Evolutionary conservation across 2,888 invertebrate genomes (phyloP).

Genomic region (Athalia cordata): DNA sequence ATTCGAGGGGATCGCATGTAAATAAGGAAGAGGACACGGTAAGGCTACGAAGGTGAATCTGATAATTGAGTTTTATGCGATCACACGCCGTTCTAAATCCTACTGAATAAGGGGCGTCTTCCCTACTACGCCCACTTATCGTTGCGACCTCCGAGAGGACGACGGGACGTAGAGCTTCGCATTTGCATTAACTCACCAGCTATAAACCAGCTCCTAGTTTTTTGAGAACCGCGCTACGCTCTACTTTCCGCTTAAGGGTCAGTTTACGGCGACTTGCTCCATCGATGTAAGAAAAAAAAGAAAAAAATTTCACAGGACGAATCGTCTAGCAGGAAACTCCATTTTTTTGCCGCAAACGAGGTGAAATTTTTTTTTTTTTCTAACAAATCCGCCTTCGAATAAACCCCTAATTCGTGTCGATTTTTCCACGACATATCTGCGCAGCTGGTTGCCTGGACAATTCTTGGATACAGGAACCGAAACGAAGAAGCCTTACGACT

Average conservation of each 20-base stretch:
- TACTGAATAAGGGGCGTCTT: slow-evolving; percentile 57
- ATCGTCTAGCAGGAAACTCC: too few relatives aligned
- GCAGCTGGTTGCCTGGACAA: too few relatives aligned
- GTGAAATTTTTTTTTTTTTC: too few relatives aligned
- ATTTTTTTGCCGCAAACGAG: too few relatives aligned
- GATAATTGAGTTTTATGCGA: slow-evolving; percentile 68
- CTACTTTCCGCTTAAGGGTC: not conserved
- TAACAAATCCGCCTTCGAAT: not conserved
- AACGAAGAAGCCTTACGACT: not conserved
- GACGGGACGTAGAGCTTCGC: not conserved
- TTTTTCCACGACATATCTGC: too few relatives aligned
- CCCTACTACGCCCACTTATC: slow-evolving; percentile 41
- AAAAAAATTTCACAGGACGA: too few relatives aligned
- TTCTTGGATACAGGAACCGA: not conserved
- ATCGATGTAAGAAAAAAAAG: too few relatives aligned
- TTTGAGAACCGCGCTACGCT: not conserved
- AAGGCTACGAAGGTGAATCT: slow-evolving; percentile 53
- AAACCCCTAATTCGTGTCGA: too few relatives aligned
- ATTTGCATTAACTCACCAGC: slow-evolving; percentile 30
- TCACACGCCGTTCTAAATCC: slow-evolving; percentile 66
- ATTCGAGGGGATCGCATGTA: slow-evolving; percentile 42
- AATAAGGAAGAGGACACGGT: slow-evolving; percentile 34
- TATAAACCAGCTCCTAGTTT: not conserved
- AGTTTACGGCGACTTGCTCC: not conserved
- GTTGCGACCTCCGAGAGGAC: slow-evolving; percentile 11